Evolutionary conservation across 1,140 invertebrate species (phyloP).

Genomic region (Pseudomyrmex gracilis): DNA sequence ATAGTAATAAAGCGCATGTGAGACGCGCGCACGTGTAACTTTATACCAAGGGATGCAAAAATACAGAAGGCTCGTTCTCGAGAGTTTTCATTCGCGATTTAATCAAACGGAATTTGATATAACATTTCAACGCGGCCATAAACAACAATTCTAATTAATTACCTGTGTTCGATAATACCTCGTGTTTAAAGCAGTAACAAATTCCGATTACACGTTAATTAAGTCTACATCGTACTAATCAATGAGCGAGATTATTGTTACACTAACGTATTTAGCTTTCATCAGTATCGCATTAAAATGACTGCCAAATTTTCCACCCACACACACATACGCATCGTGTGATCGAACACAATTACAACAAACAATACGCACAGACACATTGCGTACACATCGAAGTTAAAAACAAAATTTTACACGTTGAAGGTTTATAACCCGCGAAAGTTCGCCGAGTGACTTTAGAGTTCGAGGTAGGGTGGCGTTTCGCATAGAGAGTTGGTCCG

Average conservation of each 20-base stretch:
- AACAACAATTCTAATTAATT: constrained; percentile 39
- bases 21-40: background rate
- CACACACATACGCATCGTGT: no score
- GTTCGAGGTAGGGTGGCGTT: background rate
- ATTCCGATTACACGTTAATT: constrained; percentile 29
- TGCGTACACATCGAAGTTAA: no score
- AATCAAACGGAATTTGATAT: constrained; percentile 41
- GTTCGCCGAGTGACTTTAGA: constrained; percentile 11
- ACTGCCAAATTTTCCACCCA: background rate
- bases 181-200: background rate
- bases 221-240: constrained; percentile 20
- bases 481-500: constrained; percentile 1
- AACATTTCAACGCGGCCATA: background rate
- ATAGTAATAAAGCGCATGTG: no score
- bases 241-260: background rate
- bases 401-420: background rate
- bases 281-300: constrained; percentile 11
- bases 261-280: background rate
- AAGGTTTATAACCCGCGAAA: background rate
- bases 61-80: background rate
- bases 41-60: background rate
- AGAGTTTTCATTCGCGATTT: constrained; percentile 31
- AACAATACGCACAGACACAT: no score
- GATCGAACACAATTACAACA: no score
- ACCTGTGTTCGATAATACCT: background rate